A percentile compares a stretch with the other conserved stretches of the same genome.
Conservation (phyloP, 2,888 invertebrate genomes). For the Chrysina gloriosa region DNA sequence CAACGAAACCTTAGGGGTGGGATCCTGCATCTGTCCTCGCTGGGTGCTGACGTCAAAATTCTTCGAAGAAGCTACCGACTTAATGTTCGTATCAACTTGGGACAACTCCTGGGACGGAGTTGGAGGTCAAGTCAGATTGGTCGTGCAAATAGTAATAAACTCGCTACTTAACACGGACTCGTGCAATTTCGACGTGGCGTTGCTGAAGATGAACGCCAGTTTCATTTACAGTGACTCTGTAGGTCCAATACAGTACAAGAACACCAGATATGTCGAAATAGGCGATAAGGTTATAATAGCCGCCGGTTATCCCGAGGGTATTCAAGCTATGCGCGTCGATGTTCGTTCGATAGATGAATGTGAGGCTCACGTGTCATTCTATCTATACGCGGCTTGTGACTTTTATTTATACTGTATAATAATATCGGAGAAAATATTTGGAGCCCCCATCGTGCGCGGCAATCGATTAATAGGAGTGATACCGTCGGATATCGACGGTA, state of each 20-base stretch:
- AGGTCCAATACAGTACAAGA: neutral
- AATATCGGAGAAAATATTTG: neutral
- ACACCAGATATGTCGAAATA: neutral
- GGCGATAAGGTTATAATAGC: neutral
- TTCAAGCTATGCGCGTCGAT: neutral
- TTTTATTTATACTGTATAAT: neutral
- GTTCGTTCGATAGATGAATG: neutral
- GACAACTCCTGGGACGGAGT: neutral
- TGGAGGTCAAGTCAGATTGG: neutral
- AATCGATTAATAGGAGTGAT: neutral
- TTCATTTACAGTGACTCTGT: neutral
- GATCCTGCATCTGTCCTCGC: neutral
- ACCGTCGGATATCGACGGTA: neutral
- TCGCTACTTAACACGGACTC: conserved; percentile 3
- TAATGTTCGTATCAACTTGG: neutral
- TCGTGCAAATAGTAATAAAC: neutral
- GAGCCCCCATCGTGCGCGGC: neutral
- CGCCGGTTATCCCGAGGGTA: neutral
- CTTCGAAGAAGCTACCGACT: neutral
- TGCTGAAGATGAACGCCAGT: neutral
- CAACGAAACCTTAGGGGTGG: neutral
- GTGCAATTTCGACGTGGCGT: conserved; percentile 17
- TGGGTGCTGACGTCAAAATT: conserved; percentile 8
- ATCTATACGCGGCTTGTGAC: neutral
- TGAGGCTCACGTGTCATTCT: neutral